phyloP scores from a whole-genome alignment of 2,113 vertebrate genomes.

The Eupsittula cactorum region DNA sequence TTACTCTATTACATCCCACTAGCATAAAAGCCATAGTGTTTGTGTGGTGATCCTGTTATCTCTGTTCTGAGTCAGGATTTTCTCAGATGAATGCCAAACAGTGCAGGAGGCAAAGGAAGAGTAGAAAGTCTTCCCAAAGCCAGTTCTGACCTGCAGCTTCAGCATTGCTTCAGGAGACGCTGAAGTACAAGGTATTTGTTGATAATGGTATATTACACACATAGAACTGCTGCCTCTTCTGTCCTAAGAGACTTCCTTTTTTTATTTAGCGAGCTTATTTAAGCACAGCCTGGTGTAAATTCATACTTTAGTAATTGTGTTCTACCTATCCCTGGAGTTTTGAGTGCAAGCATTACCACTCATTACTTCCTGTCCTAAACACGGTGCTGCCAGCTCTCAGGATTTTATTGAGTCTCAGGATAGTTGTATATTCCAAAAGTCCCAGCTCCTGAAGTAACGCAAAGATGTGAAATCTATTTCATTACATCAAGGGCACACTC shows the following conservation, averaged over 20 bases:
- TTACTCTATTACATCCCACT: not conserved
- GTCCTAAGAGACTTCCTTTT: not conserved
- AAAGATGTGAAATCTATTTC: conserved; percentile 13
- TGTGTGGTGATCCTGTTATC: not conserved
- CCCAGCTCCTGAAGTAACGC: conserved; percentile 40
- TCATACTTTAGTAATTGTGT: not conserved
- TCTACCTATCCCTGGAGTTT: conserved; percentile 3
- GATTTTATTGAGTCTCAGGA: conserved; percentile 37
- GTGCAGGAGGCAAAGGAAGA: not conserved
- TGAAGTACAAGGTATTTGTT: not conserved
- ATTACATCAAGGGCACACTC: not conserved
- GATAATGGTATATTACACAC: not conserved
- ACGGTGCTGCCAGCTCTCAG: not conserved
- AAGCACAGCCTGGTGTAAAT: not conserved
- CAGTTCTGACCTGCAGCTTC: conserved; percentile 10
- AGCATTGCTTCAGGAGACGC: not conserved
- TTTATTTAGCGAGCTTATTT: not conserved
- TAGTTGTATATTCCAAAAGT: conserved; percentile 34
- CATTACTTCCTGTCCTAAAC: conserved; percentile 36
- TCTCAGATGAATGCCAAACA: not conserved
- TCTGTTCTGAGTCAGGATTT: not conserved
- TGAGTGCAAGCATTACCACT: not conserved
- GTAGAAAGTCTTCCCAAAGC: not conserved
- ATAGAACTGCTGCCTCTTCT: not conserved
- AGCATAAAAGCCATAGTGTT: not conserved